Evolutionary conservation across 2,797 vertebrate genomes (phyloP), one percentile per base, ranked within the genome.

Genomic region (Odontamblyopus lacepedii): DNA sequence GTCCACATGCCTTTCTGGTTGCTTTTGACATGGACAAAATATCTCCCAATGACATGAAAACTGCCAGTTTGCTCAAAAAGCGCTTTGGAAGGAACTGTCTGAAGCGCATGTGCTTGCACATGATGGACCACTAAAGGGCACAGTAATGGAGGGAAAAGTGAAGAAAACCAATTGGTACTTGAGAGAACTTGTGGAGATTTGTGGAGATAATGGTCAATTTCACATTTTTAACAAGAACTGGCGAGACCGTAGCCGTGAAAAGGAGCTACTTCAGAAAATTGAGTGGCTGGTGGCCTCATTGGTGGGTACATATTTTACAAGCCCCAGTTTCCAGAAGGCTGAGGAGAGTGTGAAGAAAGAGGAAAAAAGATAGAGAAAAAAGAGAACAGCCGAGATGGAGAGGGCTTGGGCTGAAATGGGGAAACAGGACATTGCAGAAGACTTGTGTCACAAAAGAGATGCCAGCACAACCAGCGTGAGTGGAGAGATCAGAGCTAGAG

Each of bases 1-100:
- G 95, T 23, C 94, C 94, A 5, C 93, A 95, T 0, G 92, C 88
- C 9, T 85, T 95, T 51, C 89, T 95, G 19, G 73, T 95, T 26
- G 91, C 90, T 1, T 93, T 93, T 44, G 93, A 94, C 77, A 75
- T 94, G 74, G 92, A 93, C 19, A 86, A 84, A 59, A 93, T 94
- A 75, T 94, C 93, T 0, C 78, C 70, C 0, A 90, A 94, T 64
- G 94, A 95, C 26, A 70, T 77, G 12, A 72, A 32, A 51, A 91
- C 91, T 0, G 72, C 82, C 13, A 88, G 83, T 70, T 82, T 89
- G 65, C 78, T 95, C 75, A 91, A 74, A 77, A 64, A 87, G 38
- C 83, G 80, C 63, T 94, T 90, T 65, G 92, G 93, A n/a, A 80
- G 83, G 38, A 82, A 80, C 18, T 87, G 90, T 65, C 59, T 93